Evolutionary conservation across 2,113 vertebrate species (phyloP).

Genomic region (Hypanus sabinus): DNA sequence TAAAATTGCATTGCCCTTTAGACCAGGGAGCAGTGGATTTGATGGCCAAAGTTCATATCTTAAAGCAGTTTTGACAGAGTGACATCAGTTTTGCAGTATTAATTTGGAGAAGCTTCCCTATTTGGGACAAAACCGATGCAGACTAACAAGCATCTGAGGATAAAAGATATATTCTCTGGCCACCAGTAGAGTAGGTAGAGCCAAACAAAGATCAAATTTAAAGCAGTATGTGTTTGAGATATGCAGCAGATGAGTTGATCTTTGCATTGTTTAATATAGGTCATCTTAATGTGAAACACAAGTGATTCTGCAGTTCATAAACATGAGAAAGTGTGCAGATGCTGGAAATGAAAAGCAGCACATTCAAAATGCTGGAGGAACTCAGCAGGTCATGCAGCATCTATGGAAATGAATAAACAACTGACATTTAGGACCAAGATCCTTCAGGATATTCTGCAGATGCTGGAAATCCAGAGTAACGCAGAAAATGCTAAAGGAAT

Average conservation of each 20-base stretch:
- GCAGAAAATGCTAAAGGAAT: too few relatives aligned
- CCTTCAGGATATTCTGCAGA: too few relatives aligned
- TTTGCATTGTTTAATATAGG: neutral
- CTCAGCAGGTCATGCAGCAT: too few relatives aligned
- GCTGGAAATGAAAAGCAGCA: too few relatives aligned
- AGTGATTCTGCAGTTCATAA: too few relatives aligned
- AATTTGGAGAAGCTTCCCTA: neutral
- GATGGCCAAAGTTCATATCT: neutral
- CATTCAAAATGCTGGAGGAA: too few relatives aligned
- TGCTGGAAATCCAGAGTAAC: too few relatives aligned
- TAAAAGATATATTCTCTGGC: neutral
- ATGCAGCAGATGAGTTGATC: neutral
- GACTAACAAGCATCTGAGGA: too few relatives aligned
- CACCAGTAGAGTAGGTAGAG: neutral
- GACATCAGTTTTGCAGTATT: neutral
- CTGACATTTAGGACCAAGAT: too few relatives aligned
- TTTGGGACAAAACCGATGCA: neutral
- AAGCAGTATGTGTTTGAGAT: neutral
- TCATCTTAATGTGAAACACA: neutral
- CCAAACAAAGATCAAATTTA: neutral
- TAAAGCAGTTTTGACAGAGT: neutral
- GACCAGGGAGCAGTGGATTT: neutral
- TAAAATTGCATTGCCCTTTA: neutral
- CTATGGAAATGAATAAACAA: too few relatives aligned
- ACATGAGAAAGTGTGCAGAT: too few relatives aligned